Conservation (phyloP, 2,888 invertebrate genomes). For the Ormyrus labotus region DNA sequence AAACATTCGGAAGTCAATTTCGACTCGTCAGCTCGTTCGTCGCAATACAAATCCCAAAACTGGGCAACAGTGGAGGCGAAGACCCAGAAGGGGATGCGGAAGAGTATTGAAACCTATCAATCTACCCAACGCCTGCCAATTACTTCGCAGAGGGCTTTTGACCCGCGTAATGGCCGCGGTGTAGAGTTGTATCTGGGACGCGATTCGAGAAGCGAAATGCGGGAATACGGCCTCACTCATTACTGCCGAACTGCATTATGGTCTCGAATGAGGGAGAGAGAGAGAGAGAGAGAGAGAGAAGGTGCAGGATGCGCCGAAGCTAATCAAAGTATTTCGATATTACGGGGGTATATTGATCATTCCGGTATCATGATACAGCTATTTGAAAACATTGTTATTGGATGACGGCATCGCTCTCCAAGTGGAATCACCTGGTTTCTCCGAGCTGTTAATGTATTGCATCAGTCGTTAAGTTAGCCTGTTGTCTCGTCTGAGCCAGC, state of each 20-base stretch:
- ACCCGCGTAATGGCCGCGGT: not conserved
- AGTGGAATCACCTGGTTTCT: not conserved
- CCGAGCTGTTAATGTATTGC: too few relatives aligned
- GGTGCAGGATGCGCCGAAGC: not conserved
- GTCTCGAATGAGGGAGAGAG: too few relatives aligned
- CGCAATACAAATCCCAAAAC: not conserved
- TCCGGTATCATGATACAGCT: not conserved
- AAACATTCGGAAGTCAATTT: not conserved
- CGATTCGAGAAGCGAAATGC: too few relatives aligned
- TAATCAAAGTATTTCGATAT: conserved; percentile 3
- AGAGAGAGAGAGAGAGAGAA: not conserved
- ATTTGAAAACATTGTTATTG: not conserved
- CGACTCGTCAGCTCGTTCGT: not conserved
- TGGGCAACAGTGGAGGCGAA: not conserved
- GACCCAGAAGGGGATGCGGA: not conserved
- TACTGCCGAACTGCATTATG: too few relatives aligned
- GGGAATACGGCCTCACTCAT: too few relatives aligned
- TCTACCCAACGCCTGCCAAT: conserved; percentile 16
- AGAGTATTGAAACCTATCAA: conserved; percentile 13
- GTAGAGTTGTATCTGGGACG: too few relatives aligned
- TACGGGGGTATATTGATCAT: not conserved
- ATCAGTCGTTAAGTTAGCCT: too few relatives aligned
- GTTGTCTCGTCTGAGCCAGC: too few relatives aligned
- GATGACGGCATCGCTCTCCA: not conserved
- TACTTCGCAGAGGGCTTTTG: conserved; percentile 29